Evolutionary conservation across 2,888 invertebrate genomes (phyloP), one percentile per base, ranked within the genome.

Genomic region (Andrena trimmerana): DNA sequence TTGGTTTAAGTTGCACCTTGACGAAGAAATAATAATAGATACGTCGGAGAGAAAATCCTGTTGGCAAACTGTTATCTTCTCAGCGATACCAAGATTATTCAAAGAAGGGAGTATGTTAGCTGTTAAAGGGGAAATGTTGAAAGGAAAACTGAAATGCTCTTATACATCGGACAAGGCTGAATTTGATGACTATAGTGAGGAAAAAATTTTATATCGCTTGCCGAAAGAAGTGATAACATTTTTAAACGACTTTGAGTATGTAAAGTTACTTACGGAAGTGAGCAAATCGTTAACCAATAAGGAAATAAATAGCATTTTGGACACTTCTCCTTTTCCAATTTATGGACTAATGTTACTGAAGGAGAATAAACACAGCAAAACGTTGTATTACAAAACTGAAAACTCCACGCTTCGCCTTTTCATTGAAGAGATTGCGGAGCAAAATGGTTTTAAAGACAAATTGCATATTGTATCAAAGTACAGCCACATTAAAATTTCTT

Each of bases 11-110:
- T 94, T 97, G 78, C 94, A 96, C 91, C 94, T 98, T 66, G 95
- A 96, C 88, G 95, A 96, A 8, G 94, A 95, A 54, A 95, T 95
- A 48, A 94, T 93, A 0, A 94, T 97, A 54, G 96, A 96, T 68
- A 96, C 96, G 8, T 95, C 96, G 83, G 96, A 97, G 2, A 94
- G 92, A 75, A 93, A 94, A 36, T 92, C 95, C 82, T 97, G 97
- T 89, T 98, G 97, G 97, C 97, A 97, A 91, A 97, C 97, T 91
- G 97, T 97, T 7, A 94, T 97, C 54, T 97, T 96, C 92, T 96
- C 92, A 24, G 60, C 85, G 7, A 33, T 80, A 33, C 87, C 91
- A 27, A 85, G 57, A 27, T 50, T 60, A 52, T 87, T 86, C 54
- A 67, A 73, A 1, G 59, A 80, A 68, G 87, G 83, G 13, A 86